Evolutionary conservation across 1,140 invertebrate species (phyloP), one percentile per base, ranked within the genome.

Genomic region (Penaeus chinensis): DNA sequence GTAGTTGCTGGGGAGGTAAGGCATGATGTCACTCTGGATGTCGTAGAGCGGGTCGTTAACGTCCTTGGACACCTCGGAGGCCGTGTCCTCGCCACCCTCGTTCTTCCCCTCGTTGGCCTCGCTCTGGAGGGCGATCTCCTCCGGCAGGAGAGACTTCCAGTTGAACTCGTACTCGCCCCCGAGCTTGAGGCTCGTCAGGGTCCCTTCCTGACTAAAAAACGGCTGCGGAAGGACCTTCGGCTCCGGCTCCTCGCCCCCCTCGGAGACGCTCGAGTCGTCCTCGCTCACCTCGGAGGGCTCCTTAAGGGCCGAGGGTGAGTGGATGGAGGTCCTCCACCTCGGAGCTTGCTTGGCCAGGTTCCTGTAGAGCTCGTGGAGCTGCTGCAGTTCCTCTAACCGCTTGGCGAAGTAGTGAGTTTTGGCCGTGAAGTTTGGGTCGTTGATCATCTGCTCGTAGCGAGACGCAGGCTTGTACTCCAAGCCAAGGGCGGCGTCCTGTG

Each of bases 41-140:
- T 90, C 90, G 65, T 89, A 90, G 80, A 89, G 85, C 24, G 90
- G 84, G 32, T 89, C 89, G 74, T 83, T 89, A 60, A 89, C 66
- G 27, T 90, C 89, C 71, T 90, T 88, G 62, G 86, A 91, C 60
- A 90, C 82, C 71, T 89, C 89, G 66, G 90, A 89, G 18, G 87
- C 74, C n/a, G 92, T 92, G 93, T 95, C 95, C 92, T 95, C 95
- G 66, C 94, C 94, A 90, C 97, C 93, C 86, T 97, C 96, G 19
- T 98, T 97, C 8, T 83, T 87, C 13, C 54, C 69, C 65, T 90
- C 90, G 22, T 69, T 77, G 22, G 71, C 69, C 61, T 90, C 90
- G 37, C 90, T 89, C 54, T 85, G 79, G 16, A 82, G 47, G 61
- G 89, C 88, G 62, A 90, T 87, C 78, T 90, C 90, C 65, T 90